Percentiles rank a stretch among this genome's conserved stretches.
Evolutionary conservation across 2,888 invertebrate species (phyloP).

Genomic region (Steinernema carpocapsae): DNA sequence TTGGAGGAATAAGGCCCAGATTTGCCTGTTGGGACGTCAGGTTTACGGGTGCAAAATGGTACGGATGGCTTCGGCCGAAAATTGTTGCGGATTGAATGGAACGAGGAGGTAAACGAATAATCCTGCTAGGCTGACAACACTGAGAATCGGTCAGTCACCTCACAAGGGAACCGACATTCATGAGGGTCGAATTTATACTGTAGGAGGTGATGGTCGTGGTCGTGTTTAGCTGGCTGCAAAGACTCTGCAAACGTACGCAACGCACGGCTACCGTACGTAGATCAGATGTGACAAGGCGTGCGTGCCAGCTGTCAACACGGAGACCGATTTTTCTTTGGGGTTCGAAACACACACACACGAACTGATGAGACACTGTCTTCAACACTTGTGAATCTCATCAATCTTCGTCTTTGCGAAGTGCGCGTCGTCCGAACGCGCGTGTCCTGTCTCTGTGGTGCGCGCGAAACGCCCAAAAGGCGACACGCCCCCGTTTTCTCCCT

Average conservation of each 20-base stretch:
- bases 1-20: constrained; percentile 31
- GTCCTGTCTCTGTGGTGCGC: constrained; percentile 33
- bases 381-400: constrained; percentile 35
- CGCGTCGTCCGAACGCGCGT: constrained; percentile 35
- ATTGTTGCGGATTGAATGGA: constrained; percentile 4
- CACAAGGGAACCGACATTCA: constrained; percentile 31
- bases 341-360: constrained; percentile 34
- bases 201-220: constrained; percentile 30
- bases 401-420: constrained; percentile 34
- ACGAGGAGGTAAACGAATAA: neutral
- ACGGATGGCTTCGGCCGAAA: constrained; percentile 33
- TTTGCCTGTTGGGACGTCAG: constrained; percentile 34
- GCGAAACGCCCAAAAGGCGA: constrained; percentile 32
- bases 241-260: constrained; percentile 21
- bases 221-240: constrained; percentile 22
- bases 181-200: constrained; percentile 34
- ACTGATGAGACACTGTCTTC: constrained; percentile 33
- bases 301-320: constrained; percentile 35
- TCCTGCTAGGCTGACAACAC: constrained; percentile 25
- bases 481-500: constrained; percentile 5
- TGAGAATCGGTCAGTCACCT: constrained; percentile 24
- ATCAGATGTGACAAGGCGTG: constrained; percentile 33
- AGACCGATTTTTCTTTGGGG: constrained; percentile 34
- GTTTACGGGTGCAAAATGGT: constrained; percentile 19
- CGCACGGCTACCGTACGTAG: constrained; percentile 32